These are phyloP conservation scores for Acipenser ruthenus DNA, from an alignment of 2,797 vertebrate species.

Conservation along the genomic window DNA sequence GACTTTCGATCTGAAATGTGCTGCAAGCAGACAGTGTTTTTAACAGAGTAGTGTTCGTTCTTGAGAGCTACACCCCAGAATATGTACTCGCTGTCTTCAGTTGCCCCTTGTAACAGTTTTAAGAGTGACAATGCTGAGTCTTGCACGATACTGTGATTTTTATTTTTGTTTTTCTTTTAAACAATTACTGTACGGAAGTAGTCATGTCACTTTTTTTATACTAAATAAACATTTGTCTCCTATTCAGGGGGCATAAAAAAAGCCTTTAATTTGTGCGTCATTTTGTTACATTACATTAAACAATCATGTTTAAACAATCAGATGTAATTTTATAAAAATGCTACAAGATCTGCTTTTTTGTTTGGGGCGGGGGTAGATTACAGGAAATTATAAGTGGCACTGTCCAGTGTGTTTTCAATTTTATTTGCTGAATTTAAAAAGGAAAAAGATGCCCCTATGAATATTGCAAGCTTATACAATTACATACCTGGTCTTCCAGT, in stretches of 20 bases:
- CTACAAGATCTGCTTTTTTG: neutral
- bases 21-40: no score
- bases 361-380: neutral
- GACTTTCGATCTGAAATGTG: no score
- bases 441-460: no score
- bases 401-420: neutral
- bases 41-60: no score
- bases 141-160: constrained; percentile 7
- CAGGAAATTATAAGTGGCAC: neutral
- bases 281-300: no score
- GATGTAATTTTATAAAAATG: no score
- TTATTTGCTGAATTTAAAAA: neutral
- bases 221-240: constrained; percentile 11
- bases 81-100: no score
- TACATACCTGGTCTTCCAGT: no score
- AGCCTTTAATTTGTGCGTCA: constrained; percentile 23
- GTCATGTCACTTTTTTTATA: constrained; percentile 8
- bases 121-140: constrained; percentile 9
- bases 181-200: constrained; percentile 2
- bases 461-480: no score
- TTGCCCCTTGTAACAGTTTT: neutral
- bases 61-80: no score
- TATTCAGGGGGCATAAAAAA: constrained; percentile 1
- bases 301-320: no score
- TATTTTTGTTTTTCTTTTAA: neutral